Conservation (phyloP, 2,888 invertebrate genomes). For the Brachyopa scutellaris region DNA sequence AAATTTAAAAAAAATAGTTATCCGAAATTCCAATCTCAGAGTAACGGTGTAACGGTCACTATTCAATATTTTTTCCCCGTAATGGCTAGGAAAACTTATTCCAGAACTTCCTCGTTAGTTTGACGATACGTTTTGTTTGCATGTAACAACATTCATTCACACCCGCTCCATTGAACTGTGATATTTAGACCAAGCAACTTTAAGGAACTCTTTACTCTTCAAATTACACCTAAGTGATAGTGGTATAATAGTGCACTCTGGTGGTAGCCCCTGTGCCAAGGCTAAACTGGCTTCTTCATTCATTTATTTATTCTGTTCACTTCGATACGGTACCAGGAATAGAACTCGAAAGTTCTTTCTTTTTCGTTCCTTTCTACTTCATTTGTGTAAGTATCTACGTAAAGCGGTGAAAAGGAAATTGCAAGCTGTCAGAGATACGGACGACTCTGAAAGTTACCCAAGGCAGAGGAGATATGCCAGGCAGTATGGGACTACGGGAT, state of each 20-base stretch:
- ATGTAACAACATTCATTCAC: constrained; percentile 20
- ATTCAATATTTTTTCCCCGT: neutral
- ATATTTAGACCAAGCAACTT: constrained; percentile 42
- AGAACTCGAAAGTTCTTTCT: constrained; percentile 47
- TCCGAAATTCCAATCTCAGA: too few species aligned
- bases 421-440: constrained; percentile 74
- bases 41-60: neutral
- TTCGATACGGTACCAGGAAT: constrained; percentile 35
- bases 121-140: constrained; percentile 22
- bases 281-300: constrained; percentile 13
- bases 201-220: constrained; percentile 31
- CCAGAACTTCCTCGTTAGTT: constrained; percentile 25
- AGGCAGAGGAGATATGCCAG: constrained; percentile 61
- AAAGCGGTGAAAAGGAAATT: constrained; percentile 70
- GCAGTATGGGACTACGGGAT: constrained; percentile 6
- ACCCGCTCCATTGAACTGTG: constrained; percentile 47
- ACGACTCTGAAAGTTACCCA: constrained; percentile 66
- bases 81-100: neutral
- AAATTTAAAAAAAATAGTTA: too few species aligned
- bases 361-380: constrained; percentile 11
- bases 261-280: neutral
- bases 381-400: too few species aligned
- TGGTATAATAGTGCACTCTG: constrained; percentile 29
- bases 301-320: constrained; percentile 43
- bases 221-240: constrained; percentile 40